Evolutionary conservation across 2,113 vertebrate genomes (phyloP).

Genomic region (Hypanus sabinus): DNA sequence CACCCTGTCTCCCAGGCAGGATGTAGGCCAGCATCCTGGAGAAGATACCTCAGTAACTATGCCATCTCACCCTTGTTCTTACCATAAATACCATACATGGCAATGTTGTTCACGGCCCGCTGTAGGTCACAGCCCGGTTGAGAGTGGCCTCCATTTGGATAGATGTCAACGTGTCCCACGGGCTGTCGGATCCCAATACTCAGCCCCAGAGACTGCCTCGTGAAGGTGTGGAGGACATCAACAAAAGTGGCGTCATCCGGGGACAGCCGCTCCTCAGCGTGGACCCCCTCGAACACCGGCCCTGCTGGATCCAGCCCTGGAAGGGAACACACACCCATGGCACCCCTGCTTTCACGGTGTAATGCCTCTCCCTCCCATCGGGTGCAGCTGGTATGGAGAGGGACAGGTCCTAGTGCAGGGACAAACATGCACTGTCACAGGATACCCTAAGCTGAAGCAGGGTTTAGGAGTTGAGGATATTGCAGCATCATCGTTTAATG

Average conservation of each 20-base stretch:
- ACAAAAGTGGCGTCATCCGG: conserved; percentile 37
- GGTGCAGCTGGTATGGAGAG: too few species aligned
- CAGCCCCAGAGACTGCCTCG: conserved; percentile 29
- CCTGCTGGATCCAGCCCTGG: conserved; percentile 38
- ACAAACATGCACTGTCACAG: too few species aligned
- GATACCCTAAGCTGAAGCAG: too few species aligned
- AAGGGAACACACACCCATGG: too few species aligned
- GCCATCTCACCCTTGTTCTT: not conserved
- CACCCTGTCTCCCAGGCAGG: not conserved
- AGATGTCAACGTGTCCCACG: conserved; percentile 36
- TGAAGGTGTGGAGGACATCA: conserved; percentile 39
- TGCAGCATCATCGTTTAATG: too few species aligned
- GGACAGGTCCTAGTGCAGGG: too few species aligned
- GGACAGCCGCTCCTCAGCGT: conserved; percentile 14
- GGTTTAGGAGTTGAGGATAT: too few species aligned
- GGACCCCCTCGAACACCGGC: conserved; percentile 20
- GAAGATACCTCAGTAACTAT: not conserved
- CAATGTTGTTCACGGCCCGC: conserved; percentile 30
- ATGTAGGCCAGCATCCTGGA: not conserved
- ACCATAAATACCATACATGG: conserved; percentile 20
- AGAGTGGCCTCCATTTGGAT: conserved; percentile 35
- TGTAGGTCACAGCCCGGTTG: conserved; percentile 31
- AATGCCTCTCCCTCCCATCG: too few species aligned
- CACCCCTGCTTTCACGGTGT: too few species aligned
- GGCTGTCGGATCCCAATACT: conserved; percentile 39